Evolutionary conservation across 92 coral and sea anemone genomes (phyloP).

Genomic region (Porites lobata): DNA sequence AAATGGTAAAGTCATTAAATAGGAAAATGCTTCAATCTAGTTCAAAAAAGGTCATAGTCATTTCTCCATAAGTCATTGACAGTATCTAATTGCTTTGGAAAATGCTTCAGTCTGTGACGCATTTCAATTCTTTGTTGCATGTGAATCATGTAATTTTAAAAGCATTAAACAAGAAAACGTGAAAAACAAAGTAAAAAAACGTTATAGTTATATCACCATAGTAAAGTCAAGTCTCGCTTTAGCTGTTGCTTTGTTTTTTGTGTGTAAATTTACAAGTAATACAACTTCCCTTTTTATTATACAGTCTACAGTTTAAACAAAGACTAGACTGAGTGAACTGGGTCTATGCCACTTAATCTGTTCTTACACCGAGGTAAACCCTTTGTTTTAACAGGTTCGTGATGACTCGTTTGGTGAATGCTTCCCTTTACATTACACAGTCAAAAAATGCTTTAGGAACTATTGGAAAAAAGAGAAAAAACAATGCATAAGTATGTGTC

Average conservation of each 20-base stretch:
- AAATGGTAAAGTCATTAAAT: too few species aligned
- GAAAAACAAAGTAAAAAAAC: too few species aligned
- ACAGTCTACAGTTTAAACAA: neutral
- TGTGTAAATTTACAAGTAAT: neutral
- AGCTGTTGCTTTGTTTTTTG: too few species aligned
- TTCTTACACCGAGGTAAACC: too few species aligned
- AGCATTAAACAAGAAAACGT: too few species aligned
- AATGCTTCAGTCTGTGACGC: too few species aligned
- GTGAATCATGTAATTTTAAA: too few species aligned
- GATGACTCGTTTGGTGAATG: neutral
- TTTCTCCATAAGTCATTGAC: neutral
- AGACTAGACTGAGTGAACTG: neutral
- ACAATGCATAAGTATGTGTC: neutral
- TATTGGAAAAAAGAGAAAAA: neutral
- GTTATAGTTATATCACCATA: too few species aligned
- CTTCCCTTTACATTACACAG: neutral
- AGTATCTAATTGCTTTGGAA: too few species aligned
- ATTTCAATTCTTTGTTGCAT: too few species aligned
- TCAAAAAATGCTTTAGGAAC: neutral
- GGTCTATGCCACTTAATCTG: conserved; percentile 1
- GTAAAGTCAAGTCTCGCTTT: too few species aligned
- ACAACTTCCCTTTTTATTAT: neutral
- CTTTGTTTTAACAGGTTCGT: neutral
- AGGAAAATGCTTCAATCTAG: neutral
- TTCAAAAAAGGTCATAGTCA: neutral